A percentile compares a stretch with the other conserved stretches of the same genome.
Conservation (phyloP, 2,113 vertebrate species). For the Sitta europaea region DNA sequence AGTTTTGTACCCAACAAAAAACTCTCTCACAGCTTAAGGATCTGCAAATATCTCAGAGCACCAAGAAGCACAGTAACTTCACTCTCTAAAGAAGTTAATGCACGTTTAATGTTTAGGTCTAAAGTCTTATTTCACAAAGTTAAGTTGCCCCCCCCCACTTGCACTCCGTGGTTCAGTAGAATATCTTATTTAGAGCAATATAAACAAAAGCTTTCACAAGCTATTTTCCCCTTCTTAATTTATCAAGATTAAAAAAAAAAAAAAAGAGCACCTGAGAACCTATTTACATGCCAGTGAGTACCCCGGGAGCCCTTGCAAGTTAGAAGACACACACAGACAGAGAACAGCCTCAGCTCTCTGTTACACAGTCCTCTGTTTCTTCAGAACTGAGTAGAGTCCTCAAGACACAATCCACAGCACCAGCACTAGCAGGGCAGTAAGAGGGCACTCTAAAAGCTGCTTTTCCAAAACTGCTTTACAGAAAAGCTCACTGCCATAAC, state of each 20-base stretch:
- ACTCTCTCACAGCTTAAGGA: neutral
- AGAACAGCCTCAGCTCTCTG: neutral
- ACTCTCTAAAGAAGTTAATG: neutral
- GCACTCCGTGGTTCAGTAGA: neutral
- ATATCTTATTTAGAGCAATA: neutral
- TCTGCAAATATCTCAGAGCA: neutral
- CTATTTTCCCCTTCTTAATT: neutral
- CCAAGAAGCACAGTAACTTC: neutral
- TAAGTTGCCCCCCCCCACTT: neutral
- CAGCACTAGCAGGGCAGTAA: rapidly evolving
- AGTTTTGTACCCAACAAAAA: neutral
- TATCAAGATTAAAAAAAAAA: neutral
- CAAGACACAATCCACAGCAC: neutral
- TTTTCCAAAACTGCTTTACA: neutral
- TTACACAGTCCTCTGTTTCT: neutral
- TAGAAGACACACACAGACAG: neutral
- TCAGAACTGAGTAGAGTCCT: neutral
- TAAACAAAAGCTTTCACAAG: neutral
- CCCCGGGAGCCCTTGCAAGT: neutral
- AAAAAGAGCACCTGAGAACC: neutral
- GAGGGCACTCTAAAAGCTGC: neutral
- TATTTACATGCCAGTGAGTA: neutral
- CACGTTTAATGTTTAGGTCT: neutral
- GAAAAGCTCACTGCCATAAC: neutral
- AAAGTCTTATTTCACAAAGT: neutral